Conservation (phyloP, 2,113 vertebrate genomes). For the Turdus rufiventris region DNA sequence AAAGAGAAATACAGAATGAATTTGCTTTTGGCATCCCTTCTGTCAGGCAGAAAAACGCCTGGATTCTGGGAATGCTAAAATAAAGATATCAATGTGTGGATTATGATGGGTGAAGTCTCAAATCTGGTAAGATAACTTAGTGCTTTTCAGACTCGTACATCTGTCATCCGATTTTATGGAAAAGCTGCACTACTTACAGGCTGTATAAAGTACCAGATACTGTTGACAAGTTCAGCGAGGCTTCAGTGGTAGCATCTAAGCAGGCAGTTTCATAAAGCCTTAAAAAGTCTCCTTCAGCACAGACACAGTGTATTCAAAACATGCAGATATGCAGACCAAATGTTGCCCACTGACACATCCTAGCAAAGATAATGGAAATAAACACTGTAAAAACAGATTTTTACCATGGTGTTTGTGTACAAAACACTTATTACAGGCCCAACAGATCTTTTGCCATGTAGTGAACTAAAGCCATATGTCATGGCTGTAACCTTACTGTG, state of each 20-base stretch:
- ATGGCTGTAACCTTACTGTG: background rate
- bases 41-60: background rate
- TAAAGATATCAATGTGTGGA: background rate
- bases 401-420: background rate
- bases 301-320: background rate
- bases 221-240: background rate
- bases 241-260: background rate
- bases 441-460: background rate
- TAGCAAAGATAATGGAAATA: background rate
- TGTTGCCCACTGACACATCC: background rate
- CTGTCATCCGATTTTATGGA: background rate
- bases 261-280: background rate
- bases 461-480: background rate
- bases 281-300: background rate
- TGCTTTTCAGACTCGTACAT: background rate
- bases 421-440: background rate
- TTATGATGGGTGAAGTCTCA: background rate
- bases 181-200: background rate
- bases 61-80: conserved; percentile 10
- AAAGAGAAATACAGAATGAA: background rate
- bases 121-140: background rate
- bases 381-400: background rate
- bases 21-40: conserved; percentile 41
- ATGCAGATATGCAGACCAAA: background rate
- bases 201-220: background rate